Evolutionary conservation across 2,888 invertebrate species (phyloP).

Genomic region (Tenthredo notha): DNA sequence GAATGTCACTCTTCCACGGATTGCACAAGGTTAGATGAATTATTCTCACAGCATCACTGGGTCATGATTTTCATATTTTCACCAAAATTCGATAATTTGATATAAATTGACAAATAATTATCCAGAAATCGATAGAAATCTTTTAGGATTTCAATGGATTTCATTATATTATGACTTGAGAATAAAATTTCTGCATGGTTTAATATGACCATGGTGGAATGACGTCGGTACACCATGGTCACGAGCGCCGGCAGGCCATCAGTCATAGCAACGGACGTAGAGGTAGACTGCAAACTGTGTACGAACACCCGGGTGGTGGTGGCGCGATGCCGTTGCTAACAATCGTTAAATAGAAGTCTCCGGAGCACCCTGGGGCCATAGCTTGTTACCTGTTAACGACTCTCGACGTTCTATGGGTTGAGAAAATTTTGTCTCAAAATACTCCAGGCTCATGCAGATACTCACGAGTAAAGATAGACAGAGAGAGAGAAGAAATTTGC

Average conservation of each 20-base stretch:
- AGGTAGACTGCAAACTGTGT: constrained; percentile 26
- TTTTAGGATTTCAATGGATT: background rate
- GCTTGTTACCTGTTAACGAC: constrained; percentile 54
- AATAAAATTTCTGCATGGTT: constrained; percentile 2
- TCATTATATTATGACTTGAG: background rate
- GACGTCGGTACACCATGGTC: constrained; percentile 16
- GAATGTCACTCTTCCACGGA: constrained; percentile 34
- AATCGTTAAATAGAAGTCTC: constrained; percentile 53
- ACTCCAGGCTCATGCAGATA: background rate
- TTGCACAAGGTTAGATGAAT: constrained; percentile 1
- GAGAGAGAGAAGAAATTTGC: background rate
- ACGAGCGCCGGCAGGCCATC: constrained; percentile 46
- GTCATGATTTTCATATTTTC: background rate
- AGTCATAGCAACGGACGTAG: constrained; percentile 27
- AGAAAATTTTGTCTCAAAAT: constrained; percentile 42
- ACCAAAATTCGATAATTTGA: background rate
- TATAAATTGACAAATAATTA: background rate
- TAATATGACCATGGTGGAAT: constrained; percentile 1
- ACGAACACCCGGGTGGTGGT: constrained; percentile 46
- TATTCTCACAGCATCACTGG: background rate
- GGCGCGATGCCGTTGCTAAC: constrained; percentile 50
- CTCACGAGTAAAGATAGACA: background rate
- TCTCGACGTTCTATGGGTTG: constrained; percentile 36
- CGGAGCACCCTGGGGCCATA: constrained; percentile 46
- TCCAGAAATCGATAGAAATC: background rate